Percentiles rank a stretch among this genome's conserved stretches.
phyloP scores from a whole-genome alignment of 2,888 invertebrate genomes.

The Coenonympha arcania region DNA sequence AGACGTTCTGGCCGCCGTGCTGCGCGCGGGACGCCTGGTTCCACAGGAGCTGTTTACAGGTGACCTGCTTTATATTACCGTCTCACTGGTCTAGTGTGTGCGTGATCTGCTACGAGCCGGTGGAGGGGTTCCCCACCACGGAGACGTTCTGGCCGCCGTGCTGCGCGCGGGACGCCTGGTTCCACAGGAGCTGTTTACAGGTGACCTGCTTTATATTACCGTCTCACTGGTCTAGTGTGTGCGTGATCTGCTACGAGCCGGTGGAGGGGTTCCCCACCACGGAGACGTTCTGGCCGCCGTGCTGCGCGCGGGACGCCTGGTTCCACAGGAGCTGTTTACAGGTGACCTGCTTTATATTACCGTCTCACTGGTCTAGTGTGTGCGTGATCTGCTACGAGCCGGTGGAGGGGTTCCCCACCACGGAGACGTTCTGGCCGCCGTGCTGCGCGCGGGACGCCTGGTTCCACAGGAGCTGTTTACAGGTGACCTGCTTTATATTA shows the following conservation, averaged over 20 bases:
- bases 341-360: too few relatives aligned
- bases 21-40: slow-evolving; percentile 83
- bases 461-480: slow-evolving; percentile 83
- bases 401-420: slow-evolving; percentile 58
- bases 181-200: slow-evolving; percentile 82
- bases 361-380: too few relatives aligned
- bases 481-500: too few relatives aligned
- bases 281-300: slow-evolving; percentile 79
- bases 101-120: slow-evolving; percentile 79
- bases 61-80: too few relatives aligned
- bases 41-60: slow-evolving; percentile 81
- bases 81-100: too few relatives aligned
- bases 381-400: slow-evolving; percentile 82
- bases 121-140: slow-evolving; percentile 55
- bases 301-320: slow-evolving; percentile 83
- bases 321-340: slow-evolving; percentile 83
- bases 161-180: slow-evolving; percentile 82
- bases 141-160: slow-evolving; percentile 81
- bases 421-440: slow-evolving; percentile 78
- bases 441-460: slow-evolving; percentile 83
- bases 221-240: too few relatives aligned
- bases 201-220: too few relatives aligned
- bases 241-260: slow-evolving; percentile 80
- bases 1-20: slow-evolving; percentile 81
- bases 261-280: slow-evolving; percentile 59